Conservation (phyloP, 2,797 vertebrate genomes). For the Brachymystax lenok region DNA sequence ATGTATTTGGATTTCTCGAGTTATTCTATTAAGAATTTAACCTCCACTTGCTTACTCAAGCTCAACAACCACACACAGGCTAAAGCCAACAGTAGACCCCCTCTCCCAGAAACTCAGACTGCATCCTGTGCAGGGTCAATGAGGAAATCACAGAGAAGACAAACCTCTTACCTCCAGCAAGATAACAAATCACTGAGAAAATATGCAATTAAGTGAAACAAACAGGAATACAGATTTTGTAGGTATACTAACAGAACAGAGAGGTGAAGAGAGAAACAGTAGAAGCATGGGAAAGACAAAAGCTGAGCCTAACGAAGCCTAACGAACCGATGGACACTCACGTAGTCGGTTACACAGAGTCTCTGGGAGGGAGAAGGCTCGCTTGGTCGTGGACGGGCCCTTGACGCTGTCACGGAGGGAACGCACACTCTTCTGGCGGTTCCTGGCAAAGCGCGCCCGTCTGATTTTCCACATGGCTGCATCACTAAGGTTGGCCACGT, state of each 20-base stretch:
- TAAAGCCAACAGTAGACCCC: slow-evolving; percentile 23
- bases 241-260: slow-evolving; percentile 12
- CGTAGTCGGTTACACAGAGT: slow-evolving; percentile 91
- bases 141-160: slow-evolving; percentile 24
- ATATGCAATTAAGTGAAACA: background rate
- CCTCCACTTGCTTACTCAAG: slow-evolving; percentile 4
- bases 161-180: slow-evolving; percentile 26
- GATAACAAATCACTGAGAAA: slow-evolving; percentile 6
- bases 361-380: slow-evolving; percentile 94
- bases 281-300: slow-evolving; percentile 50
- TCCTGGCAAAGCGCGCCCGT: slow-evolving; percentile 94
- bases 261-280: slow-evolving; percentile 24
- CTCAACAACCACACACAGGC: slow-evolving; percentile 21
- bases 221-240: background rate
- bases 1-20: background rate
- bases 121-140: slow-evolving; percentile 38
- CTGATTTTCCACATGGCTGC: slow-evolving; percentile 98
- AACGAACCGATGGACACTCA: slow-evolving; percentile 71
- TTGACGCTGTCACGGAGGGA: slow-evolving; percentile 96
- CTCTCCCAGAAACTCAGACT: slow-evolving; percentile 53
- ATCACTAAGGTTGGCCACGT: slow-evolving; percentile 96
- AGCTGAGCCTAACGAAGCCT: background rate
- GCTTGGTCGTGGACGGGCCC: slow-evolving; percentile 87
- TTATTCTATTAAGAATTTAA: background rate
- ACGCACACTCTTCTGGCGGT: slow-evolving; percentile 94